Evolutionary conservation across 2,888 invertebrate genomes (phyloP).

Genomic region (Andricus curvator): DNA sequence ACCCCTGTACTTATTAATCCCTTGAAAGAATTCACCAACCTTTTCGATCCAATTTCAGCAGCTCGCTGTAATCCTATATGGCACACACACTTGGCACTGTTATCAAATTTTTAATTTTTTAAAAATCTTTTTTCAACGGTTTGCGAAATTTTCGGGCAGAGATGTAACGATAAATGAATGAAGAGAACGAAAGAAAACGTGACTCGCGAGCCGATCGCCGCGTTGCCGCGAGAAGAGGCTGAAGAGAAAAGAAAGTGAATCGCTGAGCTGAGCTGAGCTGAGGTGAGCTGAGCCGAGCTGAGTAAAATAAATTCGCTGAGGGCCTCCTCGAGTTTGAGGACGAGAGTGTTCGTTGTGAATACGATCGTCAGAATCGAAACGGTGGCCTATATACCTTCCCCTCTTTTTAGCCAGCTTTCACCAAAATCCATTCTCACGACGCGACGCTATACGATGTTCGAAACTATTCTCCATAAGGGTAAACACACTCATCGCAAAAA

Average conservation of each 20-base stretch:
- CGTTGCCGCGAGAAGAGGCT: background rate
- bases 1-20: conserved; percentile 46
- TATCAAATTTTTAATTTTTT: background rate
- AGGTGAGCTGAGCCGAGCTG: background rate
- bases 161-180: background rate
- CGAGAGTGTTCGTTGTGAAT: conserved; percentile 74
- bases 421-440: conserved; percentile 65
- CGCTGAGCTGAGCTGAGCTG: background rate
- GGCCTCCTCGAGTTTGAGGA: conserved; percentile 66
- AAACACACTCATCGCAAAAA: background rate
- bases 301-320: conserved; percentile 47
- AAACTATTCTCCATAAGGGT: background rate
- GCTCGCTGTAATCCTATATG: conserved; percentile 68
- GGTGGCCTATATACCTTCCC: conserved; percentile 77
- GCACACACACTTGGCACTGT: conserved; percentile 75
- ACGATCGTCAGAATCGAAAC: conserved; percentile 68
- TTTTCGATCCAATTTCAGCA: conserved; percentile 45
- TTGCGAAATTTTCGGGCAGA: background rate
- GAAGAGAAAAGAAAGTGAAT: background rate
- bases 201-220: background rate
- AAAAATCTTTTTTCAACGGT: background rate
- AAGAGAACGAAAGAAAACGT: background rate
- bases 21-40: conserved; percentile 61
- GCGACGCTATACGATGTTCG: background rate
- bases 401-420: conserved; percentile 72